Evolutionary conservation across 2,888 invertebrate species (phyloP).

Genomic region (Arenicola marina): DNA sequence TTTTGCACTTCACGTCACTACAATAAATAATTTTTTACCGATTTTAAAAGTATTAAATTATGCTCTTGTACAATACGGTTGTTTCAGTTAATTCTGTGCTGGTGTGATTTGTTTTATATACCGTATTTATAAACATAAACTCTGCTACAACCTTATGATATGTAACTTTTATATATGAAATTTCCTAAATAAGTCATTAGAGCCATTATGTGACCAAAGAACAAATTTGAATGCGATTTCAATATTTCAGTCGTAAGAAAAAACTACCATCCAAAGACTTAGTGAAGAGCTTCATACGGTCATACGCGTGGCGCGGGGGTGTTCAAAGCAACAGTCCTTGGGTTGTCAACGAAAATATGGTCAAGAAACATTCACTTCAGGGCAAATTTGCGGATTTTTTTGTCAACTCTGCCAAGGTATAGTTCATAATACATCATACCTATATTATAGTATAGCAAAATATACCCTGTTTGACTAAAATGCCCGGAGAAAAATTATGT

Average conservation of each 20-base stretch:
- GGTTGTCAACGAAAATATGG: constrained; percentile 57
- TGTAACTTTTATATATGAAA: too few species aligned
- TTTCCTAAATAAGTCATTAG: too few species aligned
- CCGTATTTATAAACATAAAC: too few species aligned
- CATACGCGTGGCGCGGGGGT: constrained; percentile 55
- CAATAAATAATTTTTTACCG: constrained; percentile 3
- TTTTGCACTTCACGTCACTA: background rate
- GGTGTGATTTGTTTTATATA: constrained; percentile 7
- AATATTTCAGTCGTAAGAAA: constrained; percentile 47
- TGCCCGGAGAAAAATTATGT: too few species aligned
- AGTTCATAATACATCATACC: background rate
- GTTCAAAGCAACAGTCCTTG: constrained; percentile 55
- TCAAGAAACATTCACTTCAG: constrained; percentile 52
- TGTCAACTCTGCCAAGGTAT: constrained; percentile 39
- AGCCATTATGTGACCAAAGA: too few species aligned
- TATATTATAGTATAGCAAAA: background rate
- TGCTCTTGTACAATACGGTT: too few species aligned
- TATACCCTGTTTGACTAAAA: too few species aligned
- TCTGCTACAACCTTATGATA: too few species aligned
- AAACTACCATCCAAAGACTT: constrained; percentile 57
- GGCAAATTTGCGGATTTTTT: constrained; percentile 58
- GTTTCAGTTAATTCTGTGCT: background rate
- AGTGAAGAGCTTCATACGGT: constrained; percentile 59
- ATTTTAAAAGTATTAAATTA: too few species aligned
- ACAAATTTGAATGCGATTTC: too few species aligned